Base-by-base conservation (phyloP, 2,113 vertebrate genomes). In the Pangasianodon gigas region DNA sequence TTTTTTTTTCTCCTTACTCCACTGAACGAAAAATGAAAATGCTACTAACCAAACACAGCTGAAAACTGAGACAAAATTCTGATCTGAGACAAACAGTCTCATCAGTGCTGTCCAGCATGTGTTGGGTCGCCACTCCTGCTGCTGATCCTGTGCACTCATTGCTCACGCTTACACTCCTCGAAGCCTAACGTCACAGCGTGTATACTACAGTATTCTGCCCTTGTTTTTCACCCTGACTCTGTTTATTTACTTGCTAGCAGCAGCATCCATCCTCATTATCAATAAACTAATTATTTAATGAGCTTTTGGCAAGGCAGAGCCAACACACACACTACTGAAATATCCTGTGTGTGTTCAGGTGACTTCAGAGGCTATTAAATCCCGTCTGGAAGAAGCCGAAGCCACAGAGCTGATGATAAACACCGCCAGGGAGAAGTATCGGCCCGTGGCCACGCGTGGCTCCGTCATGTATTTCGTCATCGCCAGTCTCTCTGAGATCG, bases 401-500 rank as follows among this genome's bases (percentile, higher is more conserved):
- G 91, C 95, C 82, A 97, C 95, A 0, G 96, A 97, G 92, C 0
- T 93, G 90, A 96, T 96, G 96, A 96, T 96, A 91, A 96, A 96
- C 6, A 4, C 93, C 0, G 94, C 95, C 5, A 93, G 92, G 37
- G 96, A 97, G 93, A 96, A 96, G 87, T 96, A 97, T 60, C 93
- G 95, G 1, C 93, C 96, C 0, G 95, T 97, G 26, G 95, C 96
- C 71, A 94, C 96, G 9, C 96, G 93, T 37, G 96, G 96, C 65
- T 97, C 96, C 2, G 93, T 96, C 56, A 94, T 96, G 89, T 96
- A 96, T 91, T 98, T 97, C 74, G 95, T 96, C 62, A 96, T 96
- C 2, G 95, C 96, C 80, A 96, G 95, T 90, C 95, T 97, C 29
- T 96, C 97, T 1, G 97, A 98, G 91, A 96, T 96, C 37, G 97